Conservation (phyloP, 2,113 vertebrate species). For the Sterna hirundo region DNA sequence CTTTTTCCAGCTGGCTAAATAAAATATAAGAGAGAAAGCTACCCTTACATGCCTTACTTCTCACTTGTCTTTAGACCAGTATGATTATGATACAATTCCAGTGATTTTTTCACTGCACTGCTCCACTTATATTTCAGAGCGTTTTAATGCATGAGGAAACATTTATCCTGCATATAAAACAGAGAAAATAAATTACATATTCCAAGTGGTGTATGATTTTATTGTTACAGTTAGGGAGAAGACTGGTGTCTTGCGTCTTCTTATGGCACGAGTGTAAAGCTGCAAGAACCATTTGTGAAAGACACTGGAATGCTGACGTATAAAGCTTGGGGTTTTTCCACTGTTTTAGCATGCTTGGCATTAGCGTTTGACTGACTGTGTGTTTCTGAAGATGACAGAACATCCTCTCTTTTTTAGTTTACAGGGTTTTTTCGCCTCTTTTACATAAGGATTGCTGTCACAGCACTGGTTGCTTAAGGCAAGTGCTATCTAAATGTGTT, state of each 20-base stretch:
- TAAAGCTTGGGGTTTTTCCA: slow-evolving; percentile 51
- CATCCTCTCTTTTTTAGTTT: slow-evolving; percentile 47
- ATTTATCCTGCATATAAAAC: not conserved
- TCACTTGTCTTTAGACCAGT: not conserved
- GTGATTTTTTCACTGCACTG: not conserved
- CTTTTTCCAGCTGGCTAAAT: not conserved
- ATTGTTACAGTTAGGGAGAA: not conserved
- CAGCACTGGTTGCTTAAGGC: slow-evolving; percentile 14
- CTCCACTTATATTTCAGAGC: not conserved
- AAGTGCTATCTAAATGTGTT: slow-evolving; percentile 48
- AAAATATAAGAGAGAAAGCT: not conserved
- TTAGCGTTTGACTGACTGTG: slow-evolving; percentile 39
- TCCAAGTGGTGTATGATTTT: not conserved
- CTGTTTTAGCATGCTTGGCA: slow-evolving; percentile 23
- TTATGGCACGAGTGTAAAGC: not conserved
- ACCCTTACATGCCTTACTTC: not conserved
- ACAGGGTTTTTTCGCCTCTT: slow-evolving; percentile 14
- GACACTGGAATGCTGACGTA: not conserved
- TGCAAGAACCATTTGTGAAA: not conserved
- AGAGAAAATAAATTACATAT: not conserved
- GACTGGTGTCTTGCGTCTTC: not conserved
- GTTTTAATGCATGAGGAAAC: not conserved
- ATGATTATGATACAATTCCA: not conserved
- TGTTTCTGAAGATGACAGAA: slow-evolving; percentile 46
- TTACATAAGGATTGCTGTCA: slow-evolving; percentile 60